Evolutionary conservation across 2,113 vertebrate species (phyloP), one percentile per base, ranked within the genome.

Genomic region (Hipposideros armiger): DNA sequence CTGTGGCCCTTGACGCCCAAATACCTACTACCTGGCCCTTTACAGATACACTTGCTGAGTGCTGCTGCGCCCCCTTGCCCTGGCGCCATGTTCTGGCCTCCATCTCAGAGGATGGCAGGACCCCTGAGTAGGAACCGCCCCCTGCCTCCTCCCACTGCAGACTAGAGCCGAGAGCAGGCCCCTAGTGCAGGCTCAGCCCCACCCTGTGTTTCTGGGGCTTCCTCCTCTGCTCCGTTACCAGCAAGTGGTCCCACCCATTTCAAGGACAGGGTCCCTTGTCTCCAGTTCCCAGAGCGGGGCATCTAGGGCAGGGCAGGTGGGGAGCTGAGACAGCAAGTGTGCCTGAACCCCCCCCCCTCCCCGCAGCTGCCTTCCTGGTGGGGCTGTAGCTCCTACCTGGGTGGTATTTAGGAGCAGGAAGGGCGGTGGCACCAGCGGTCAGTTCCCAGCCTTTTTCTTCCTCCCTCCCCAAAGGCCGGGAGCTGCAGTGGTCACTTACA

Each of bases 121-220:
- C 16, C 36, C 26, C 7, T 9, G 22, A 3, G 40, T 22, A 6
- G 50, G 45, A 24, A 2, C 36, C 1, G 0, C 30, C 17, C 36
- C 42, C 54, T 40, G 0, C 9, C 84, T 9, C 3, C 3, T 15
- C 50, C 19, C 6, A 0, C n/a, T n/a, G 42, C 2, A 4, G 24
- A 28, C 19, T 36, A 17, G 22, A 60, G 22, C 58, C 22, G 13
- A 47, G 11, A 76, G 26, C 20, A 10, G 22, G 30, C 54, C 52
- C 52, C 42, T 30, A 1, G 3, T 45, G 69, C 19, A 0, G 42
- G 58, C 60, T 15, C 60, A 45, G 20, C 45, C 47, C 20, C 19
- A 22, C 28, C 32, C 20, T 58, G 14, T 1, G 1, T 78, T 66
- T 40, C 50, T 0, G 3, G 45, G 69, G 66, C 72, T 11, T 45